These are phyloP conservation scores for Aphrophora alni DNA, from an alignment of 2,888 invertebrate species.

Conservation along the genomic window DNA sequence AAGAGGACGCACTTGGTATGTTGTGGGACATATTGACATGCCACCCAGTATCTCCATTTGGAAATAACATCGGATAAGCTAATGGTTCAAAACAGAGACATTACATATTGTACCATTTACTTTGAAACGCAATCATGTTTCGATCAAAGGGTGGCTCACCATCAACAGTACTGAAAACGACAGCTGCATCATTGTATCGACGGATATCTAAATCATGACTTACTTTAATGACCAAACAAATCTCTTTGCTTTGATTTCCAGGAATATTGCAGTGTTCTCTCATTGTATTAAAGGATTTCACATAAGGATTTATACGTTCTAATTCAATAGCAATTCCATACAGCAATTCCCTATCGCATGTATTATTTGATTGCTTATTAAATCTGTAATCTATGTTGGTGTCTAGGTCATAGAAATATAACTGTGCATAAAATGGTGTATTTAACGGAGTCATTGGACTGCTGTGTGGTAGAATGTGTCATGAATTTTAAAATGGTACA, in stretches of 20 bases:
- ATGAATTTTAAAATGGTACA: slow-evolving; percentile 15
- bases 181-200: slow-evolving; percentile 21
- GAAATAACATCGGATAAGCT: slow-evolving; percentile 15
- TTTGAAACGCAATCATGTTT: not conserved
- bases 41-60: not conserved
- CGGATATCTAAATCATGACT: not conserved
- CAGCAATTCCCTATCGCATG: too few relatives aligned
- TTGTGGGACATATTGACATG: not conserved
- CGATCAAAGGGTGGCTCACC: slow-evolving; percentile 9
- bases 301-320: too few relatives aligned
- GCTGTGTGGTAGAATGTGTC: not conserved
- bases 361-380: too few relatives aligned
- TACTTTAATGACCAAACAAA: too few relatives aligned
- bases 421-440: not conserved
- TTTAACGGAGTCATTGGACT: not conserved
- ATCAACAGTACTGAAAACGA: not conserved
- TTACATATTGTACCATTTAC: not conserved
- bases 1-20: not conserved
- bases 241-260: not conserved
- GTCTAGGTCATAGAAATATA: not conserved
- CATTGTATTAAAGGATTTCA: too few relatives aligned
- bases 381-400: too few relatives aligned
- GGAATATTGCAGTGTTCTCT: not conserved
- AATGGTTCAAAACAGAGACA: slow-evolving; percentile 16
- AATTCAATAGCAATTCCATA: too few relatives aligned